phyloP scores from a whole-genome alignment of 2,797 vertebrate genomes.

The Gastrophryne carolinensis region DNA sequence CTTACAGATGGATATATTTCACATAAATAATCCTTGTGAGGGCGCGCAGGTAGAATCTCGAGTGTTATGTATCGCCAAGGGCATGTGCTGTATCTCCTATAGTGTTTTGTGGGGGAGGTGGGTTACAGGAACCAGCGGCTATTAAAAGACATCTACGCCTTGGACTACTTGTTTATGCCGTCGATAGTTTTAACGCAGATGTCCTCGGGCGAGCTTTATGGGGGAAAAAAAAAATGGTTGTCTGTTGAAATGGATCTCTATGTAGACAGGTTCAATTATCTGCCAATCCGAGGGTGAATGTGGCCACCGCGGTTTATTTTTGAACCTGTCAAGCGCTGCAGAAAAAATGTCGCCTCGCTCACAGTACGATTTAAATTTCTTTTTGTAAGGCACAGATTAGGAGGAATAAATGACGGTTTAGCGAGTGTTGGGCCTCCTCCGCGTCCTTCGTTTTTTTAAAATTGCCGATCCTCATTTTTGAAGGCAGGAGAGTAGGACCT shows the following conservation, averaged over 20 bases:
- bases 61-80: constrained; percentile 40
- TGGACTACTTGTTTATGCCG: constrained; percentile 36
- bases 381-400: neutral
- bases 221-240: constrained; percentile 6
- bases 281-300: neutral
- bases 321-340: constrained; percentile 1
- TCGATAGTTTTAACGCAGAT: constrained; percentile 38
- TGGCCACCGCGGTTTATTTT: neutral
- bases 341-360: neutral
- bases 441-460: too few species aligned
- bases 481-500: too few species aligned
- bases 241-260: constrained; percentile 27
- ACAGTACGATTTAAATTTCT: neutral
- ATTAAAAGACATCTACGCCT: constrained; percentile 29
- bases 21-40: constrained; percentile 19
- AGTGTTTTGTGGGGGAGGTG: neutral
- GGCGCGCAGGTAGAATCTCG: constrained; percentile 19
- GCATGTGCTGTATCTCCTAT: constrained; percentile 14
- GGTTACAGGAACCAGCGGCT: constrained; percentile 22
- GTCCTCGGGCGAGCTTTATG: constrained; percentile 30
- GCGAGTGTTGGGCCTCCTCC: too few species aligned
- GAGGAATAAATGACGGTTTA: neutral
- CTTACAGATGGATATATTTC: neutral
- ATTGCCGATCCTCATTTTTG: too few species aligned
- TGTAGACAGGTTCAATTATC: constrained; percentile 36